A percentile compares a stretch with the other conserved stretches of the same genome.
Evolutionary conservation across 2,888 invertebrate genomes (phyloP).

Genomic region (Drosophila subquinaria): DNA sequence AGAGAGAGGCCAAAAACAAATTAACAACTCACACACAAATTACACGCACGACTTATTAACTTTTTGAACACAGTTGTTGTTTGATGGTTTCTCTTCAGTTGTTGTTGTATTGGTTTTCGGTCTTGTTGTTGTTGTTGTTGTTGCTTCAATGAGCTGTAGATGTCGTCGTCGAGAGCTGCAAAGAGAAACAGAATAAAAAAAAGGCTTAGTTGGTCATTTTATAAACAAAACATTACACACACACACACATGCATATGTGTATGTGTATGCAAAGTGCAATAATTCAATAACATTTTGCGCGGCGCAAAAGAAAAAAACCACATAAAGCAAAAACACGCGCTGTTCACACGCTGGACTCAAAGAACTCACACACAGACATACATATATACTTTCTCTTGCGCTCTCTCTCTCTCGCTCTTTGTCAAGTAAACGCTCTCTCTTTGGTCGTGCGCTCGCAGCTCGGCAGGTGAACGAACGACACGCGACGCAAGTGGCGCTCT

Average conservation of each 20-base stretch:
- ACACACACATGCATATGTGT: conserved; percentile 8
- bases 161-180: conserved; percentile 53
- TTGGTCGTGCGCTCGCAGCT: conserved; percentile 21
- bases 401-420: not conserved
- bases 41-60: conserved; percentile 36
- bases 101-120: conserved; percentile 16
- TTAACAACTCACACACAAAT: conserved; percentile 19
- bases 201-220: conserved; percentile 49
- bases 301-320: conserved; percentile 56
- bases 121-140: conserved; percentile 13
- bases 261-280: conserved; percentile 32
- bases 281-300: conserved; percentile 53
- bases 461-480: conserved; percentile 78
- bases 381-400: not conserved
- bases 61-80: conserved; percentile 37
- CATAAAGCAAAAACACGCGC: conserved; percentile 59
- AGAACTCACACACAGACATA: conserved; percentile 29
- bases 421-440: conserved; percentile 5
- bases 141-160: conserved; percentile 6
- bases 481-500: conserved; percentile 59
- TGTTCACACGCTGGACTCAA: conserved; percentile 40
- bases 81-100: conserved; percentile 15
- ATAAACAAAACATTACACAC: conserved; percentile 39
- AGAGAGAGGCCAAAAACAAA: conserved; percentile 21
- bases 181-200: conserved; percentile 43